Base-by-base conservation (phyloP, 2,797 vertebrate species). In the Nasua narica region DNA sequence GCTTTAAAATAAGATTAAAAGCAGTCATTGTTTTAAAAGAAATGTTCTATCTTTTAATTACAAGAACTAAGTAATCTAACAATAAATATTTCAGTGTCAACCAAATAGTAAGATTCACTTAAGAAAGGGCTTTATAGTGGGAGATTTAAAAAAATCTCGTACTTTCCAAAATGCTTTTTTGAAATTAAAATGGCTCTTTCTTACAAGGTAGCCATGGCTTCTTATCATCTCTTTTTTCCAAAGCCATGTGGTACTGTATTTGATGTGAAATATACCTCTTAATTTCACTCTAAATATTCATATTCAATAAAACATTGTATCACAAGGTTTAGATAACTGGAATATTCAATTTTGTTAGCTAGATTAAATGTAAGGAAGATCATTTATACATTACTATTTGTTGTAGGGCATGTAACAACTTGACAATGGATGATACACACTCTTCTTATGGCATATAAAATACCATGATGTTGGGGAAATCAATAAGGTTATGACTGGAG, bases 221-320 rank as follows among this genome's bases (percentile, higher is more conserved):
- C 65, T 79, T 52, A 25, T 13, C 40, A 6, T 72, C 35, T 81
- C 70, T 78, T 81, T 69, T 62, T 46, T n/a, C 13, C 4, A 10
- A 13, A 46, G 15, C 12, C 25, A 74, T 46, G 13, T 54, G 56
- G 43, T 69, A 50, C 2, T 86, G 8, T 86, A 74, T 92, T 88
- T 43, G 40, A 72, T 67, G 14, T 54, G 62, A 83, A 70, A 70
- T 48, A 13, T 25, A 10, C 6, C 21, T 90, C 88, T 12, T 50
- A 60, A 25, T 94, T 97, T 82, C 15, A 87, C 91, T 91, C 35
- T 48, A 91, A 89, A 86, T n/a, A 60, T 52, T 88, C 43, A 62
- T 40, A 87, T 52, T 94, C 25, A 74, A 70, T 72, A n/a, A 88
- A 90, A 40, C 7, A 89, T 18, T 79, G 62, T 5, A 82, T 67